A percentile compares a stretch with the other conserved stretches of the same genome.
Evolutionary conservation across 1,140 invertebrate genomes (phyloP).

Genomic region (Euura lappo): DNA sequence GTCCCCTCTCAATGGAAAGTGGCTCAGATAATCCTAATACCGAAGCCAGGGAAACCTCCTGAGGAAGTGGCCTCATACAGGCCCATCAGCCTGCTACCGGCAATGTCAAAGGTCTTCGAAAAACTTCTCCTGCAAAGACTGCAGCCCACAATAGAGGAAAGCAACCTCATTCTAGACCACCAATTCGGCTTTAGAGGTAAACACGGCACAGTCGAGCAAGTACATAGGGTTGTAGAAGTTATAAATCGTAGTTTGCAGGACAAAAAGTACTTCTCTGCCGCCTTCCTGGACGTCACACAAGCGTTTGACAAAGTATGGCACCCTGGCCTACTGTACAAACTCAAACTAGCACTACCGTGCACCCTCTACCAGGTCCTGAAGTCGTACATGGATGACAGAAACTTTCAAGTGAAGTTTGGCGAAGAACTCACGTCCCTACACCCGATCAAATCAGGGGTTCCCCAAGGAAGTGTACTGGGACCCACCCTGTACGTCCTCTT

Average conservation of each 20-base stretch:
- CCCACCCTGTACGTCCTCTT: conserved; percentile 39
- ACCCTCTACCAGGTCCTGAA: conserved; percentile 9
- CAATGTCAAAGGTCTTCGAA: conserved; percentile 38
- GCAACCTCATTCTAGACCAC: conserved; percentile 20
- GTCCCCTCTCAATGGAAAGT: conserved; percentile 42
- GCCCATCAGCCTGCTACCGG: conserved; percentile 36
- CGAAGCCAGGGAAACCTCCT: conserved; percentile 40
- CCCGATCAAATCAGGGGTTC: conserved; percentile 34
- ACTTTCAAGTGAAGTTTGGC: background rate
- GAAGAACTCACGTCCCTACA: background rate
- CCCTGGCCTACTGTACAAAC: conserved; percentile 36
- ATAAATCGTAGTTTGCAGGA: conserved; percentile 34
- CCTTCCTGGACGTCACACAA: conserved; percentile 44
- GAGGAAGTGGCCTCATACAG: conserved; percentile 36
- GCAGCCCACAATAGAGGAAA: conserved; percentile 25
- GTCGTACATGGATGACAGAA: conserved; percentile 7
- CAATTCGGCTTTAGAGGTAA: background rate
- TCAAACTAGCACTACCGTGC: conserved; percentile 24
- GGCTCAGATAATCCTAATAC: conserved; percentile 41
- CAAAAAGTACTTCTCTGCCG: conserved; percentile 36
- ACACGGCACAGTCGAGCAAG: conserved; percentile 21
- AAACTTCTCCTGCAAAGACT: conserved; percentile 34
- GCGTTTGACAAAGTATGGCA: conserved; percentile 49
- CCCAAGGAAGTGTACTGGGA: conserved; percentile 42
- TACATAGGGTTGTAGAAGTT: conserved; percentile 26